These are phyloP conservation scores for Atethmia centrago DNA, from an alignment of 2,888 invertebrate genomes.

Conservation along the genomic window DNA sequence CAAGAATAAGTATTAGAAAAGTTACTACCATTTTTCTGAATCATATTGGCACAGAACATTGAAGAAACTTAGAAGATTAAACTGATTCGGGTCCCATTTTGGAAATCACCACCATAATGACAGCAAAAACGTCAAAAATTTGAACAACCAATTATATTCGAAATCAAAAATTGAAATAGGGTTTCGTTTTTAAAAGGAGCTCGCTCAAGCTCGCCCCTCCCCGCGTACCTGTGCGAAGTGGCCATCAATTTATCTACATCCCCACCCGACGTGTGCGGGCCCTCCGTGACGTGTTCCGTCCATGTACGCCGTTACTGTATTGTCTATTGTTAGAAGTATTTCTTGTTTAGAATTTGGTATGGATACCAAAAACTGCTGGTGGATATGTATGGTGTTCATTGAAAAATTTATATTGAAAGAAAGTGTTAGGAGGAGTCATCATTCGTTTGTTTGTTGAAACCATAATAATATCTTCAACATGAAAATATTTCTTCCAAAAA, in stretches of 20 bases:
- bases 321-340: slow-evolving; percentile 68
- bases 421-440: neutral
- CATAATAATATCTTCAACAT: neutral
- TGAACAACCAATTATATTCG: slow-evolving; percentile 64
- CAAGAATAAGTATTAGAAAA: slow-evolving; percentile 11
- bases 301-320: slow-evolving; percentile 78
- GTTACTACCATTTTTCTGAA: neutral
- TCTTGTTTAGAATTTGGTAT: slow-evolving; percentile 19
- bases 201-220: slow-evolving; percentile 67
- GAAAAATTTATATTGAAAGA: neutral
- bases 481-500: slow-evolving; percentile 10
- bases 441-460: neutral
- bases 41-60: neutral
- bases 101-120: slow-evolving; percentile 26
- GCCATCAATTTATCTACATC: slow-evolving; percentile 85
- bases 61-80: neutral
- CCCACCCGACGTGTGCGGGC: slow-evolving; percentile 76
- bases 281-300: slow-evolving; percentile 75
- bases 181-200: slow-evolving; percentile 76
- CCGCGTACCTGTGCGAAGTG: slow-evolving; percentile 82
- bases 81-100: slow-evolving; percentile 18
- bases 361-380: slow-evolving; percentile 10
- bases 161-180: slow-evolving; percentile 61
- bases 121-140: slow-evolving; percentile 16
- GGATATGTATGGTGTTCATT: neutral